phyloP scores from a whole-genome alignment of 1,140 invertebrate species.

The Venturia canescens region DNA sequence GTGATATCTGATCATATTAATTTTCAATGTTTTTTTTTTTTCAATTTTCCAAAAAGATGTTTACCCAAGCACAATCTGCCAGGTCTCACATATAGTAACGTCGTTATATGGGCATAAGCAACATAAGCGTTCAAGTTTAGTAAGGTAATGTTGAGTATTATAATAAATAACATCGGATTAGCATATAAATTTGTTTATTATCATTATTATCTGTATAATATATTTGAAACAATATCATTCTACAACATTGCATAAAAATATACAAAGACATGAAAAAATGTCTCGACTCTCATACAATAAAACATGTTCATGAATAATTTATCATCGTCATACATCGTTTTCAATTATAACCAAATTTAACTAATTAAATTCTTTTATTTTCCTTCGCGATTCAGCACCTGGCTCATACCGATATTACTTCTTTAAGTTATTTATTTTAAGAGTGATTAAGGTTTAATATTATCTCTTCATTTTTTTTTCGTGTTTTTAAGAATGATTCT shows the following conservation, averaged over 20 bases:
- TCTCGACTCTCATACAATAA: constrained; percentile 76
- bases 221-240: constrained; percentile 78
- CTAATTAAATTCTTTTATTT: constrained; percentile 60
- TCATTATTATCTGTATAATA: constrained; percentile 77
- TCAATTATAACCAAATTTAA: constrained; percentile 66
- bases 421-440: constrained; percentile 47
- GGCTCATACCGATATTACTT: constrained; percentile 58
- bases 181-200: constrained; percentile 77
- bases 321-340: constrained; percentile 64
- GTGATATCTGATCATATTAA: too few relatives aligned
- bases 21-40: too few relatives aligned
- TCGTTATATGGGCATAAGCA: too few relatives aligned
- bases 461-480: constrained; percentile 18
- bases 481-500: not conserved
- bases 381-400: constrained; percentile 58
- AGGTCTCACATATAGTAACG: too few relatives aligned
- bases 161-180: constrained; percentile 51
- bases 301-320: constrained; percentile 76
- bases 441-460: constrained; percentile 39
- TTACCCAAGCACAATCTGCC: too few relatives aligned
- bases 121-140: too few relatives aligned
- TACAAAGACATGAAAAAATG: constrained; percentile 78
- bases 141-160: not conserved
- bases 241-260: constrained; percentile 79
- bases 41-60: too few relatives aligned